These are phyloP conservation scores for Periparus ater DNA, from an alignment of 2,797 vertebrate species.

Conservation along the genomic window DNA sequence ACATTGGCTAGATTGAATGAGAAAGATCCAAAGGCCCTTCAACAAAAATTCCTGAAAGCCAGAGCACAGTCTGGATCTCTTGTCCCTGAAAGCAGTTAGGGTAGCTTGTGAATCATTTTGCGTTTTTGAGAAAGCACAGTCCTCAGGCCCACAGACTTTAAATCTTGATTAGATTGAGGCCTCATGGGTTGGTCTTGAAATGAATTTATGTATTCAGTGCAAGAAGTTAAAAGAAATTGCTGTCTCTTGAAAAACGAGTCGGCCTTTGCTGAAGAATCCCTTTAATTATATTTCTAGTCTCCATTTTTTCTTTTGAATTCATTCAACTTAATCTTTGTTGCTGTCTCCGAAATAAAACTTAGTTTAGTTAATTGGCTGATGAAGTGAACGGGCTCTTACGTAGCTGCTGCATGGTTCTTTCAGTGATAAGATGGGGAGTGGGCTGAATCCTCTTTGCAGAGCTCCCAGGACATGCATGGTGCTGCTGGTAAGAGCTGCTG, in stretches of 20 bases:
- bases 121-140: background rate
- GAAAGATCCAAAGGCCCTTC: background rate
- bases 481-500: background rate
- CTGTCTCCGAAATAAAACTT: background rate
- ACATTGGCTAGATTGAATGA: background rate
- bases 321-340: background rate
- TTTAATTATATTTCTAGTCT: constrained; percentile 23
- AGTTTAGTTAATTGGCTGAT: background rate
- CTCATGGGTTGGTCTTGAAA: background rate
- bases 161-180: constrained; percentile 17
- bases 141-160: background rate
- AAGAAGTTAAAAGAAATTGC: constrained; percentile 7
- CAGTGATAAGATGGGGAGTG: background rate
- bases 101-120: background rate
- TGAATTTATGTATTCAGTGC: background rate
- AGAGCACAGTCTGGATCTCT: background rate
- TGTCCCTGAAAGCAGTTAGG: background rate
- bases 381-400: background rate
- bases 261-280: background rate
- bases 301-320: background rate
- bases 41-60: background rate
- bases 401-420: background rate
- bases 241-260: background rate
- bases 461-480: background rate
- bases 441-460: background rate